Evolutionary conservation across 2,113 vertebrate genomes (phyloP).

Genomic region (Machaerirhynchus nigripectus): DNA sequence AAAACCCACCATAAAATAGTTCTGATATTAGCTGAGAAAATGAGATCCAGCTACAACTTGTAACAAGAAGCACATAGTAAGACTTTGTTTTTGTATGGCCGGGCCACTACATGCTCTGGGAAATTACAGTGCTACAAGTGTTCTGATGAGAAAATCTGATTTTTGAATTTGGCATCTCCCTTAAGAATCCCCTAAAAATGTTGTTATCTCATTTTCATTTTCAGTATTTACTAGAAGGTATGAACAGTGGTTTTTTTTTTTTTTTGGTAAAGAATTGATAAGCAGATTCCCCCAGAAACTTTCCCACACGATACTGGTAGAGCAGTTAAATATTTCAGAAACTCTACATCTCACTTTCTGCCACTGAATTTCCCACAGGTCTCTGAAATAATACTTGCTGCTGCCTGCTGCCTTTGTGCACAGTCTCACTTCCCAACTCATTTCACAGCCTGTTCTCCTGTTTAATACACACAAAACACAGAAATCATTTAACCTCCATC

Average conservation of each 20-base stretch:
- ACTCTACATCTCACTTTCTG: background rate
- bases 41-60: background rate
- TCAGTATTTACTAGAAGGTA: background rate
- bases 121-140: background rate
- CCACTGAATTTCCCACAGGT: background rate
- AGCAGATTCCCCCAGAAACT: background rate
- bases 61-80: background rate
- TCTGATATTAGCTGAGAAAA: background rate
- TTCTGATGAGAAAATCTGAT: background rate
- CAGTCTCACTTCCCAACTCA: background rate
- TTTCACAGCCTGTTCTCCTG: background rate
- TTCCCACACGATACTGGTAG: background rate
- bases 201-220: slow-evolving; percentile 9
- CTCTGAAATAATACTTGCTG: background rate
- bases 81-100: background rate
- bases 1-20: background rate
- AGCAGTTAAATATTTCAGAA: background rate
- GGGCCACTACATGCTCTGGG: background rate
- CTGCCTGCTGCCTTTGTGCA: background rate
- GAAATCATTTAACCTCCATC: background rate
- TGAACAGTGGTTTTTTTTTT: background rate
- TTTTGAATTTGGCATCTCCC: background rate
- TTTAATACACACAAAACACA: background rate
- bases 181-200: background rate
- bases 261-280: background rate